A percentile compares a stretch with the other conserved stretches of the same genome.
Conservation (phyloP, 2,888 invertebrate genomes). For the Anticlea derivata region DNA sequence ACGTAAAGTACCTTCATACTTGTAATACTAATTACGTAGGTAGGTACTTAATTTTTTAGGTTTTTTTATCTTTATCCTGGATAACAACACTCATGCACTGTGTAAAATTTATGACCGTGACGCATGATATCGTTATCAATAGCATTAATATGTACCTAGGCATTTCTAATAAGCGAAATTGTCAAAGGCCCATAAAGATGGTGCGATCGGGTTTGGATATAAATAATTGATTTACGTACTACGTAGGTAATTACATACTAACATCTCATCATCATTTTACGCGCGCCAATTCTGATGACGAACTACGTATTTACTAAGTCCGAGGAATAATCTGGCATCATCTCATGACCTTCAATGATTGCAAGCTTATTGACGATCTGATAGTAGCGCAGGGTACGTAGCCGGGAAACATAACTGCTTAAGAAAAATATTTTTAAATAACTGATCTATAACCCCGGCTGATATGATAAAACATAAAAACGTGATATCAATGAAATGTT, state of each 20-base stretch:
- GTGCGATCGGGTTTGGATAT: too few species aligned
- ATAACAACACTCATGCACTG: too few species aligned
- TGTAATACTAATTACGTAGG: too few species aligned
- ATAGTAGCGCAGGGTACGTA: conserved; percentile 5
- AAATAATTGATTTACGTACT: not conserved
- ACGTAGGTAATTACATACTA: not conserved
- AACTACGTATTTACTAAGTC: conserved; percentile 1
- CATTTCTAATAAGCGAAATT: too few species aligned
- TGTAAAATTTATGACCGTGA: too few species aligned
- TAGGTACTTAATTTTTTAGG: too few species aligned
- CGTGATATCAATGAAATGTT: too few species aligned
- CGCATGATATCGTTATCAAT: too few species aligned
- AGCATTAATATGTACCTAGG: too few species aligned
- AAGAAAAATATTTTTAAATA: conserved; percentile 15
- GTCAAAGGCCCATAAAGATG: too few species aligned
- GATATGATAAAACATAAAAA: not conserved
- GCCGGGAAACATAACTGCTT: not conserved
- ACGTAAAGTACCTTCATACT: too few species aligned
- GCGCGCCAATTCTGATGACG: conserved; percentile 4
- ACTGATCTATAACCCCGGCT: conserved; percentile 14
- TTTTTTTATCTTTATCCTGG: too few species aligned
- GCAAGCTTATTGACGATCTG: conserved; percentile 12
- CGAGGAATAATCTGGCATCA: conserved; percentile 10
- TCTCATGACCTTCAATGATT: conserved; percentile 20
- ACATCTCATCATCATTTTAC: conserved; percentile 12